These are phyloP conservation scores for Diaperis boleti DNA, from an alignment of 2,888 invertebrate genomes.

Conservation along the genomic window DNA sequence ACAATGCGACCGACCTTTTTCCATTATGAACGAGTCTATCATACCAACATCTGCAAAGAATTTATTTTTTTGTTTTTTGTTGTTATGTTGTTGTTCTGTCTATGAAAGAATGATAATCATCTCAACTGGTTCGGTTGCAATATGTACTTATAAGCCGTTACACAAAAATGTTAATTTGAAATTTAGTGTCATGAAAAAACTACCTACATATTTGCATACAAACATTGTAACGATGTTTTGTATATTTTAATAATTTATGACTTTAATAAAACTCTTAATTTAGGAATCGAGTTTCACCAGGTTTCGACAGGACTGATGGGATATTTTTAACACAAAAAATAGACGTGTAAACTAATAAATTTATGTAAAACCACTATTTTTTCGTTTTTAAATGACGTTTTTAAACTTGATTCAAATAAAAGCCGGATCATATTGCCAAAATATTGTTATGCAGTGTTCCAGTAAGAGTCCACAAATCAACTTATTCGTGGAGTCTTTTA, in stretches of 20 bases:
- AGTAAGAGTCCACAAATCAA: too few species aligned
- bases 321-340: too few species aligned
- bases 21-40: constrained; percentile 13
- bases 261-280: constrained; percentile 13
- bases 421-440: too few species aligned
- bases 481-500: too few species aligned
- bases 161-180: constrained; percentile 19
- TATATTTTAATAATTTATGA: constrained; percentile 13
- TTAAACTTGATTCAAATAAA: too few species aligned
- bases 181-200: constrained; percentile 6
- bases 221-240: constrained; percentile 16
- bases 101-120: constrained; percentile 28
- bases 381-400: too few species aligned
- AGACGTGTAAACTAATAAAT: too few species aligned
- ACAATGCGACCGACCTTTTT: constrained; percentile 11
- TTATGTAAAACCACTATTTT: too few species aligned
- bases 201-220: constrained; percentile 26
- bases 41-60: constrained; percentile 27
- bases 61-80: constrained; percentile 14
- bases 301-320: neutral
- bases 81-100: neutral
- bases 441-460: too few species aligned
- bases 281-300: neutral
- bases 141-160: constrained; percentile 25
- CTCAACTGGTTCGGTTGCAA: constrained; percentile 12